Base-by-base conservation (phyloP, 2,797 vertebrate genomes). In the Artibeus lituratus region DNA sequence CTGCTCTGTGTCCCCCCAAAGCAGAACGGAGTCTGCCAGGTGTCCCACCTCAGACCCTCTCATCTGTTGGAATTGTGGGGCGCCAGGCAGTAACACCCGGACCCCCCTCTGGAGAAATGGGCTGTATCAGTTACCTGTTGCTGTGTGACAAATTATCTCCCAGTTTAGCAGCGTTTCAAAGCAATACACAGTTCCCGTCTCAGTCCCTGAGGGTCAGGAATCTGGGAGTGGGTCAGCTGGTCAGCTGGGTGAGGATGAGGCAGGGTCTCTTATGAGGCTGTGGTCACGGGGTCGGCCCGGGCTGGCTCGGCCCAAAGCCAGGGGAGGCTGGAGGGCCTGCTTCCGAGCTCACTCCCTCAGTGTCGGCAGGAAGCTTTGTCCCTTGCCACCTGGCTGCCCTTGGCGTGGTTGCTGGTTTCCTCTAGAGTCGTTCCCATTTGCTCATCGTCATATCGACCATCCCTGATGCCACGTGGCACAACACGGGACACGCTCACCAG, bases 291-390 rank as follows among this genome's bases (percentile, higher is more conserved):
- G 24, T 24, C 72, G 87, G 57, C 51, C 29, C 7, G 29, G 39
- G 32, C 22, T 39, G 2, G 7, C 53, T 69, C n/a, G 24, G 35
- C 73, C 55, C 59, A 49, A 12, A 78, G 51, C 32, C 44, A 1
- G 0, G 0, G 6, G 78, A 55, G 4, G 35, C 22, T 1, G 5
- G 24, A 49, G 21, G n/a, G 77, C 22, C 86, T n/a, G 9, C 55
- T 24, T 70, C 24, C 6, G n/a, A 21, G 19, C 9, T 39, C 51
- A 51, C 14, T 44, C 8, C 0, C 22, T 7, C 5, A 22, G n/a
- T 42, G 35, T 55, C 10, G 42, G 42, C 49, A 53, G 70, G 51
- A 59, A 26, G 42, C 32, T 39, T 44, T 26, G 11, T 53, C 53
- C 8, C 69, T 85, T n/a, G 35, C 80, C 35, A 21, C 0, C 5